phyloP scores from a whole-genome alignment of 2,888 invertebrate genomes.

The Beris morrisii region DNA sequence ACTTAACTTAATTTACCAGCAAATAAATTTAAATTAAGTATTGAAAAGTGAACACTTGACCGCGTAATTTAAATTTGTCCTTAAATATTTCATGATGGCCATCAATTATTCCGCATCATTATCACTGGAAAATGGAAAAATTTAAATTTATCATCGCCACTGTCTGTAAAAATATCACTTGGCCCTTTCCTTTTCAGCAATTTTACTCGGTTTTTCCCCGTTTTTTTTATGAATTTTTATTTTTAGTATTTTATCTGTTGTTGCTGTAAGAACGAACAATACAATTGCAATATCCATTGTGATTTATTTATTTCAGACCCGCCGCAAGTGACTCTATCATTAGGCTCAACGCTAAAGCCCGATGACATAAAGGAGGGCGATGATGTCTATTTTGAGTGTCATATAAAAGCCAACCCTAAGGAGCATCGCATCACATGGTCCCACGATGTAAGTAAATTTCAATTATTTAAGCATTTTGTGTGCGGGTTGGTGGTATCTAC shows the following conservation, averaged over 20 bases:
- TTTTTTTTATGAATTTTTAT: neutral
- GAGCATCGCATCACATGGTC: slow-evolving; percentile 77
- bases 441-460: slow-evolving; percentile 67
- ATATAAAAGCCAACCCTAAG: slow-evolving; percentile 74
- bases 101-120: slow-evolving; percentile 8
- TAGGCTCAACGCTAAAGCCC: slow-evolving; percentile 74
- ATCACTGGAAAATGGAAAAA: slow-evolving; percentile 13
- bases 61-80: no score
- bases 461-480: slow-evolving; percentile 39
- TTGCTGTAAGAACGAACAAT: neutral
- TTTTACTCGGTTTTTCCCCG: neutral
- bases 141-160: slow-evolving; percentile 19
- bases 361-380: slow-evolving; percentile 79
- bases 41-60: no score
- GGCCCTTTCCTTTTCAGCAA: slow-evolving; percentile 4
- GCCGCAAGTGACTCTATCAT: slow-evolving; percentile 69
- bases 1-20: no score
- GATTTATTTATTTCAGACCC: slow-evolving; percentile 62
- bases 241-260: neutral
- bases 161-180: slow-evolving; percentile 23
- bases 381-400: slow-evolving; percentile 79
- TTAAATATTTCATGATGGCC: no score
- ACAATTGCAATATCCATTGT: slow-evolving; percentile 29
- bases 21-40: no score
- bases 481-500: no score